Percentiles rank a stretch among this genome's conserved stretches.
phyloP scores from a whole-genome alignment of 2,113 vertebrate species.

The Amia ocellicauda region DNA sequence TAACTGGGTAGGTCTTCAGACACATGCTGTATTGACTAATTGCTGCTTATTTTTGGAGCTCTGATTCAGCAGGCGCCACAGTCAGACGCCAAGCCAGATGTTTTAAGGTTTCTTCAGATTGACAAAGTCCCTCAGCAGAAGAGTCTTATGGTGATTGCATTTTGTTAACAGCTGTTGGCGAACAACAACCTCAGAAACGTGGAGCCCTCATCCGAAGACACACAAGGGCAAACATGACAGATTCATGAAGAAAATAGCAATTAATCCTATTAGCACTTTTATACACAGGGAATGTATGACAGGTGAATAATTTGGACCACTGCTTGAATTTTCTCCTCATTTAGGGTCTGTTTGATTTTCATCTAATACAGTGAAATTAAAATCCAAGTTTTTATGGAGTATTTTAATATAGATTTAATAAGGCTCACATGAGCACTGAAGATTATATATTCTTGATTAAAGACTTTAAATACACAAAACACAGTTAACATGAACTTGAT shows the following conservation, averaged over 20 bases:
- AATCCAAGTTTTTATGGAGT: too few species aligned
- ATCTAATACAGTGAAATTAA: too few species aligned
- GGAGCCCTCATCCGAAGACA: background rate
- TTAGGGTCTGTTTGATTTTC: too few species aligned
- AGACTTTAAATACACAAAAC: too few species aligned
- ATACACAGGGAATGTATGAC: too few species aligned
- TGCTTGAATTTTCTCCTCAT: too few species aligned
- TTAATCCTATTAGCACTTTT: background rate
- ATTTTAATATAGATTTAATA: too few species aligned
- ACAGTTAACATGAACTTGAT: too few species aligned
- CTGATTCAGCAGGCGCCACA: slow-evolving; percentile 47
- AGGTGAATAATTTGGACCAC: too few species aligned
- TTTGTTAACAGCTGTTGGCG: slow-evolving; percentile 47
- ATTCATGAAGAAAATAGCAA: background rate
- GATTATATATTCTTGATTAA: too few species aligned
- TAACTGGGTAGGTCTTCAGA: slow-evolving; percentile 60
- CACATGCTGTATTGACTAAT: slow-evolving; percentile 57
- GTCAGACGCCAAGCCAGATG: slow-evolving; percentile 59
- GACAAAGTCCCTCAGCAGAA: slow-evolving; percentile 43
- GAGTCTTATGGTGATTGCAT: slow-evolving; percentile 55
- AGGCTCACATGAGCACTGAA: too few species aligned
- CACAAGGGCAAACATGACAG: background rate
- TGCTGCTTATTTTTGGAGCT: slow-evolving; percentile 58
- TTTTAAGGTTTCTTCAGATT: slow-evolving; percentile 56
- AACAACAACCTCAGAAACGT: background rate